phyloP scores from a whole-genome alignment of 2,113 vertebrate genomes.

The Guaruba guarouba region DNA sequence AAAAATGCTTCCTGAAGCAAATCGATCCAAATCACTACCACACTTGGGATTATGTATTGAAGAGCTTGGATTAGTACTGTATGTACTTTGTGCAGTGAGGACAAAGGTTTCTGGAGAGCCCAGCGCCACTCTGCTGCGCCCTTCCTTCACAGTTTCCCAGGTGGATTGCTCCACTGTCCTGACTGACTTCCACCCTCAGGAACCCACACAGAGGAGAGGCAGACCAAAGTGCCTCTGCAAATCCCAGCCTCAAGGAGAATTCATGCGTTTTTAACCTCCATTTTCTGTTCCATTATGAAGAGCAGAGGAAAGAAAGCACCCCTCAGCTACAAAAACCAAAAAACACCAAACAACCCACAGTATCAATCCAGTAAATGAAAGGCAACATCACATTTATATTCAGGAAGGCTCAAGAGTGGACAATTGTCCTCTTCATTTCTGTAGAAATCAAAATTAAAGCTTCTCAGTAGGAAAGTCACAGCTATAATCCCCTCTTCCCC shows the following conservation, averaged over 20 bases:
- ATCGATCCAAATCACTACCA: background rate
- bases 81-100: background rate
- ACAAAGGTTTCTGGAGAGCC: background rate
- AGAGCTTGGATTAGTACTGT: background rate
- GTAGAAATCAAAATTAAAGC: constrained; percentile 22
- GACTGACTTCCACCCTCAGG: accelerated
- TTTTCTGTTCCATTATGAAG: background rate
- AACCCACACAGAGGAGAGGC: accelerated
- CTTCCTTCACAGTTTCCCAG: background rate
- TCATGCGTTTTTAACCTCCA: background rate
- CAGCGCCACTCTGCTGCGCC: accelerated
- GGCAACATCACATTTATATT: constrained; percentile 17
- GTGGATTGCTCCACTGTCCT: background rate
- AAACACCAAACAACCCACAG: background rate
- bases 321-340: background rate
- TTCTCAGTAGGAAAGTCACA: constrained; percentile 25
- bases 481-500: background rate
- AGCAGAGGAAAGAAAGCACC: background rate
- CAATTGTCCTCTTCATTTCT: constrained; percentile 28
- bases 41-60: background rate
- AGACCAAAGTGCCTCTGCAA: background rate
- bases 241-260: background rate
- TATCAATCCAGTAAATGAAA: background rate
- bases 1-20: background rate
- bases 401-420: background rate